Conservation (phyloP, 92 coral and sea anemone species). For the Muricea muricata region DNA sequence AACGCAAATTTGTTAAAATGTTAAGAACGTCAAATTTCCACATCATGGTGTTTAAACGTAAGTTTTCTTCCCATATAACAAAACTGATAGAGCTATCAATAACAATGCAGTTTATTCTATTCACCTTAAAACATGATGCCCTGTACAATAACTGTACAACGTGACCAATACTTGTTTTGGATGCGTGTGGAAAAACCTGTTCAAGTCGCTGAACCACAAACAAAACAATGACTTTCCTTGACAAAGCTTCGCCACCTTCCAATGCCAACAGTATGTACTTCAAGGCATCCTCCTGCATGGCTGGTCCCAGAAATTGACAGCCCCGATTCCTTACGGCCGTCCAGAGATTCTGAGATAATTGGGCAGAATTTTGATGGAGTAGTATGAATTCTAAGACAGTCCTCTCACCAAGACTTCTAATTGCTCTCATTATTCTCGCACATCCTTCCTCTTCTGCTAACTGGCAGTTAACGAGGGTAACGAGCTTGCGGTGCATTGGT, state of each 20-base stretch:
- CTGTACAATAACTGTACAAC: constrained; percentile 52
- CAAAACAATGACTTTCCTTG: constrained; percentile 95
- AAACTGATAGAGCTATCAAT: neutral
- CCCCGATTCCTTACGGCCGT: constrained; percentile 97
- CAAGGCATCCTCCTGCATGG: constrained; percentile 99
- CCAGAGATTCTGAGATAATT: constrained; percentile 93
- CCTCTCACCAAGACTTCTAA: constrained; percentile 96
- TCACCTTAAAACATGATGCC: constrained; percentile 51
- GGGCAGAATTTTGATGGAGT: constrained; percentile 94
- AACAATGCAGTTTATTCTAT: neutral
- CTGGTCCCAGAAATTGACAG: constrained; percentile 99
- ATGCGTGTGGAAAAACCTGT: constrained; percentile 49
- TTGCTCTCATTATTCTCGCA: constrained; percentile 95
- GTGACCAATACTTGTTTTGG: constrained; percentile 56
- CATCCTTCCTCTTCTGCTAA: constrained; percentile 96
- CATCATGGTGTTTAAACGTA: too few relatives aligned
- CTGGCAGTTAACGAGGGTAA: constrained; percentile 96
- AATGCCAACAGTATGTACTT: constrained; percentile 87
- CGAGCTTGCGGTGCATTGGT: constrained; percentile 98
- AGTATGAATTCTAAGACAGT: constrained; percentile 96
- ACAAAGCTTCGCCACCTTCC: constrained; percentile 95
- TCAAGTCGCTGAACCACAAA: constrained; percentile 53
- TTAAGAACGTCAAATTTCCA: too few relatives aligned
- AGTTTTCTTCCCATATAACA: too few relatives aligned
- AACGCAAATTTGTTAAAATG: neutral